These are phyloP conservation scores for Danio tinwini DNA, from an alignment of 2,797 vertebrate genomes.

Conservation along the genomic window DNA sequence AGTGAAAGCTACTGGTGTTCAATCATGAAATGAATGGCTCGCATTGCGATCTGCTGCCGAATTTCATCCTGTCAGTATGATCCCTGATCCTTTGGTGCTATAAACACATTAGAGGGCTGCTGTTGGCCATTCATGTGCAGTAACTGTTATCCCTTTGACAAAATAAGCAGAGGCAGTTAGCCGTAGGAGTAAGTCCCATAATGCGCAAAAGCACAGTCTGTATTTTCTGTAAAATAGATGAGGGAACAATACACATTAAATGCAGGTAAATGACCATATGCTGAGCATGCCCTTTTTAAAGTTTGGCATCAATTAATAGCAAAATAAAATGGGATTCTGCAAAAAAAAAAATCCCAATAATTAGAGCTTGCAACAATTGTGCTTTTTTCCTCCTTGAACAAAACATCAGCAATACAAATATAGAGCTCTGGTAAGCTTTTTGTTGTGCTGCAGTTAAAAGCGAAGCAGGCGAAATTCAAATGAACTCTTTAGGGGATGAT, in stretches of 20 bases:
- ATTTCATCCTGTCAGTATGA: constrained; percentile 67
- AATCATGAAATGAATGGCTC: constrained; percentile 43
- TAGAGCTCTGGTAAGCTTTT: constrained; percentile 50
- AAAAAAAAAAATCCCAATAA: constrained; percentile 13
- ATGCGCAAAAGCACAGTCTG: constrained; percentile 53
- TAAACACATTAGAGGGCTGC: constrained; percentile 59
- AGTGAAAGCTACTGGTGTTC: constrained; percentile 39
- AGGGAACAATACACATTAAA: constrained; percentile 53
- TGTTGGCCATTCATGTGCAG: constrained; percentile 49
- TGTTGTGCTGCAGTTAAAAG: constrained; percentile 61
- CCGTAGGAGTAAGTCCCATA: constrained; percentile 46
- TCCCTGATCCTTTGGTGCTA: constrained; percentile 64
- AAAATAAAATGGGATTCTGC: constrained; percentile 1
- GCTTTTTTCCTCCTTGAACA: constrained; percentile 54
- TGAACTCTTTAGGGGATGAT: constrained; percentile 55
- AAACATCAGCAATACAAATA: constrained; percentile 49
- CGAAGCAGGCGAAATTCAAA: constrained; percentile 56
- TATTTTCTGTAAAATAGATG: constrained; percentile 69
- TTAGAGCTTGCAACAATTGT: constrained; percentile 51
- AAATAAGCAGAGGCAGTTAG: constrained; percentile 59
- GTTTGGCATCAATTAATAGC: constrained; percentile 18
- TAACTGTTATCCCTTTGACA: constrained; percentile 56
- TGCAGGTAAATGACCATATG: neutral
- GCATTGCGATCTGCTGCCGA: constrained; percentile 56
- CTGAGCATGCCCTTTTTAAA: constrained; percentile 24